Evolutionary conservation across 2,888 invertebrate genomes (phyloP).

Genomic region (Stenodema calcarata): DNA sequence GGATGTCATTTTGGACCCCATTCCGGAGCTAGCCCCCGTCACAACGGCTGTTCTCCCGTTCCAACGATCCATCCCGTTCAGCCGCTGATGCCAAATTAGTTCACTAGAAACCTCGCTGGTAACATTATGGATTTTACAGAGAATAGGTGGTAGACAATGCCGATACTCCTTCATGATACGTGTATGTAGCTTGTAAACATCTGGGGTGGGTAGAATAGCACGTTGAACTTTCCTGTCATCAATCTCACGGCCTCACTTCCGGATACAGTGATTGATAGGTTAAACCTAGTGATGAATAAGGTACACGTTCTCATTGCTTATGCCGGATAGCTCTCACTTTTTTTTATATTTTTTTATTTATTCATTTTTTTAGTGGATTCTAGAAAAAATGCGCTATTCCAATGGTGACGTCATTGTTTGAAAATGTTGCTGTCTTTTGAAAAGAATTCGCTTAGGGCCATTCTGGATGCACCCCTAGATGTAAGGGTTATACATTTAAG

Average conservation of each 20-base stretch:
- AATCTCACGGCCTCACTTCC: neutral
- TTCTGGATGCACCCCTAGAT: no score
- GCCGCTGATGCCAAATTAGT: neutral
- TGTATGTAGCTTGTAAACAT: neutral
- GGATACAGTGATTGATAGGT: neutral
- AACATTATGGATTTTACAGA: neutral
- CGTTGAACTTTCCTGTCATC: neutral
- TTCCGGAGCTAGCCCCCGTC: constrained; percentile 41
- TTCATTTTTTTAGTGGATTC: no score
- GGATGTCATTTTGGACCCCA: constrained; percentile 18
- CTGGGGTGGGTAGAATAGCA: neutral
- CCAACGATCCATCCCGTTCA: constrained; percentile 36
- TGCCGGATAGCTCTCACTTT: no score
- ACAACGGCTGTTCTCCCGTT: constrained; percentile 33
- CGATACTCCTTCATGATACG: neutral
- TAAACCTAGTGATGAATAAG: neutral
- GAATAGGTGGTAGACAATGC: neutral
- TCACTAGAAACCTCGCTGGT: neutral
- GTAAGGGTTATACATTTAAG: no score
- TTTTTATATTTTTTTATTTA: neutral
- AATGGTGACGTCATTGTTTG: no score
- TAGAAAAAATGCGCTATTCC: no score
- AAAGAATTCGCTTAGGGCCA: no score
- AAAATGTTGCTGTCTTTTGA: no score
- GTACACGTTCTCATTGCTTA: no score